Evolutionary conservation across 2,888 invertebrate species (phyloP), one percentile per base, ranked within the genome.

Genomic region (Caenorhabditis angaria): DNA sequence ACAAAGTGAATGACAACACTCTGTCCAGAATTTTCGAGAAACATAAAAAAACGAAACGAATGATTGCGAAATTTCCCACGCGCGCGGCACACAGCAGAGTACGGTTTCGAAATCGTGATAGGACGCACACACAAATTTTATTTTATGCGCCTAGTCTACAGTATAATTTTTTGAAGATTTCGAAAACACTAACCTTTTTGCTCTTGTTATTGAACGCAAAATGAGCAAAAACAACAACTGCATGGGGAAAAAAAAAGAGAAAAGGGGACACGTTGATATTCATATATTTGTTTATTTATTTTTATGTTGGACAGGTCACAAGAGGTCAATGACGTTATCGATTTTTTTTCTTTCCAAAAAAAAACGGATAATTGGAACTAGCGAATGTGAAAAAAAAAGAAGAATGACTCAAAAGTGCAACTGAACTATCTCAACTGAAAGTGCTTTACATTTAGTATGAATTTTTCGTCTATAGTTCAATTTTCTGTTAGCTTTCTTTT

Each of bases 351-450:
- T 32, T 32, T 8, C 10, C 6, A 32, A 18, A 10, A 41, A 41
- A 41, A 12, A 18, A 41, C 41, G 12, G 32, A 5, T 8, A 3
- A 18, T 41, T 41, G 41, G 41, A 41, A 41, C 41, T 12, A 41
- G 14, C 6, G 41, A 41, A 41, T 18, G 41, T 3, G 18, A 12
- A 41, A 18, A 3, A 14, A 41, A 14, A 41, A 41, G 10, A 18
- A 41, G 18, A 41, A 41, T 8, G n/a, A n/a, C n/a, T n/a, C n/a
- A 32, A 41, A 41, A 41, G 41, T 41, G 41, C 41, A 41, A 41
- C 41, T 41, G 41, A 41, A 41, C n/a, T n/a, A n/a, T n/a, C n/a
- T n/a, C n/a, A n/a, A n/a, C 41, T 41, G 41, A 41, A 41, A 41
- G 41, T 41, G 18, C 41, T 41, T 41, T 41, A 41, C 41, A 41